Base-by-base conservation (phyloP, 2,113 vertebrate species). In the Deroptyus accipitrinus region DNA sequence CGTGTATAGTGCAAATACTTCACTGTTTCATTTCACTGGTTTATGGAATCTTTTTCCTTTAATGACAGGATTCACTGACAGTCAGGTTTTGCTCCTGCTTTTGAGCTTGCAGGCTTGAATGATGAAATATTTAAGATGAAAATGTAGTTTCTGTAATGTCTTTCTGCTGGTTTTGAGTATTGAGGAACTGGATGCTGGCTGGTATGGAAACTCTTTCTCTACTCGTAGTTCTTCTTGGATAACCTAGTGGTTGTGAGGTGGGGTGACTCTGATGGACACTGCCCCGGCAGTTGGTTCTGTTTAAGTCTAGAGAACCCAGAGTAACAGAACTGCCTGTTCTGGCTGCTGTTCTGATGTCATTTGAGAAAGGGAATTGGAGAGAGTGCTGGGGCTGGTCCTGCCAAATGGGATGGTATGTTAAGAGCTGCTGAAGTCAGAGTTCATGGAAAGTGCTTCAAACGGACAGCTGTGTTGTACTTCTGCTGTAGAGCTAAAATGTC, bases 271-370 rank as follows among this genome's bases (percentile, higher is more conserved):
- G 59, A 24, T 37, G 80, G 83, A 8, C 30, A 17, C 44, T 59
- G 39, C 59, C 5, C 3, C 0, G 30, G 51, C 18, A 88, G 46
- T 27, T 93, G 59, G 19, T 68, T 86, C 46, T 89, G 88, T 79
- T 89, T 86, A 74, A 72, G 66, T 77, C 10, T 13, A 11, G 67
- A 33, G 88, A 93, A 78, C 61, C 22, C 0, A 0, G 54, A n/a
- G 23, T 84, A 4, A 51, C 64, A 52, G 94, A 35, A 88, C 91
- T 94, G 92, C 66, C 83, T 83, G 91, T 95, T 68, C 93, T 44
- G 17, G 77, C 83, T 39, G 63, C 86, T 84, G 73, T 41, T 88
- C 46, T 72, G 46, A 54, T 95, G 95, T 92, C 91, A 92, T 94
- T 78, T 93, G 92, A 95, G 95, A 31, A 90, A 22, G 1, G 62